phyloP scores from a whole-genome alignment of 2,113 vertebrate genomes.

The Falco punctatus region DNA sequence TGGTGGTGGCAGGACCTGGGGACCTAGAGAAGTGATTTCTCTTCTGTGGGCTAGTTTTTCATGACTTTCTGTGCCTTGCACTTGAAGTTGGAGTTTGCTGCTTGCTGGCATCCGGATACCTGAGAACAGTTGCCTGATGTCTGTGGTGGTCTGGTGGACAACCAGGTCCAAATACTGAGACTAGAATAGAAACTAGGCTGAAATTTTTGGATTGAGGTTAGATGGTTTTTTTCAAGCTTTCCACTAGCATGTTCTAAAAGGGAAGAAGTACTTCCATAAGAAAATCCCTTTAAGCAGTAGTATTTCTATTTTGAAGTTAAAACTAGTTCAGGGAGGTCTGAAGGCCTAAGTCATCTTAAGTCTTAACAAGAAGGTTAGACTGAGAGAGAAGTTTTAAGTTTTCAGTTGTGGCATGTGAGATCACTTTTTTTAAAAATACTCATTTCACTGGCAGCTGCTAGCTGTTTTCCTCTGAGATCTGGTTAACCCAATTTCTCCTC shows the following conservation, averaged over 20 bases:
- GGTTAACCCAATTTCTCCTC: conserved; percentile 8
- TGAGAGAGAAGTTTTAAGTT: background rate
- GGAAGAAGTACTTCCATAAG: background rate
- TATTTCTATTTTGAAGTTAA: background rate
- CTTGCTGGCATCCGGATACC: background rate
- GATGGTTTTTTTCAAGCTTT: background rate
- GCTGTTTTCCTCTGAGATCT: background rate
- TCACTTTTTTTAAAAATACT: background rate
- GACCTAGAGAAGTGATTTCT: background rate
- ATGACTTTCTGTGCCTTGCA: background rate
- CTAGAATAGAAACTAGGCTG: background rate
- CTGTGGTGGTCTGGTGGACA: background rate
- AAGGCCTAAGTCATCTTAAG: background rate
- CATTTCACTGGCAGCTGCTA: background rate
- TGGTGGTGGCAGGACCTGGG: background rate
- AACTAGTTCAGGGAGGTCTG: background rate
- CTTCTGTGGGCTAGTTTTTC: background rate
- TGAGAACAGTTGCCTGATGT: background rate
- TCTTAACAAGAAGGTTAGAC: background rate
- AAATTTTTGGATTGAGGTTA: background rate
- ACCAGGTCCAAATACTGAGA: background rate
- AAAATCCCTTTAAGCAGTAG: background rate
- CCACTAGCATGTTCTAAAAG: background rate
- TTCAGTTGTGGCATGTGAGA: background rate
- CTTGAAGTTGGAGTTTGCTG: background rate